Base-by-base conservation (phyloP, 2,888 invertebrate genomes). In the Eustalomyia histrio region DNA sequence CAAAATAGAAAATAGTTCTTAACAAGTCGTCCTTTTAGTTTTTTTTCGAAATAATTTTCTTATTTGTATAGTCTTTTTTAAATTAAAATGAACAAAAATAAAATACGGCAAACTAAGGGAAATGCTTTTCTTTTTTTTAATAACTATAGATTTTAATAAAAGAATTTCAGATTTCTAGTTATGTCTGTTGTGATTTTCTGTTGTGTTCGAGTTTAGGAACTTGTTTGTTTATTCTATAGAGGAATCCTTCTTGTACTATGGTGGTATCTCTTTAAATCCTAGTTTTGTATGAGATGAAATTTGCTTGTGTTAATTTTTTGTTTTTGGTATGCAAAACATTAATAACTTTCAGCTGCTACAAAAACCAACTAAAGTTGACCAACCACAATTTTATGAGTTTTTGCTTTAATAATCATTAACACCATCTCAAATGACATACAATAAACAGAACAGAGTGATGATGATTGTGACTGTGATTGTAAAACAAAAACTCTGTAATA, bases 371-470 rank as follows among this genome's bases (percentile, higher is more conserved):
- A 39, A 10, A 71, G 65, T 81, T 78, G 81, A 74, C 74, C 81
- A 81, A 81, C 81, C 78, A 81, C 81, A 81, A 67, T 81, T 78
- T 73, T 76, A 63, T 76, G 50, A 71, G 69, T 64, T 17, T 63
- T 76, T 80, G 63, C 69, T 71, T 78, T 72, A 78, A 81, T 81
- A 81, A 78, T 78, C 78, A 81, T 81, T 81, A 81, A 81, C 81
- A 81, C 81, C 81, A 81, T 81, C 80, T 81, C 71, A 63, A 71
- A 78, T 74, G 81, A 63, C 65, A 53, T n/a, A 47, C 18, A 53
- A 68, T 53, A 50, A n/a, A 50, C 50, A 64, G 3, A 57, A 35
- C 35, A 65, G n/a, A 33, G 29, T 29, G 60, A 69, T 47, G 29
- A 29, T 29, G 29, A 29, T 29, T 3, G 12, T 21, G 61, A 29